A percentile compares a stretch with the other conserved stretches of the same genome.
Conservation (phyloP, 2,113 vertebrate species). For the Elaphurus davidianus region DNA sequence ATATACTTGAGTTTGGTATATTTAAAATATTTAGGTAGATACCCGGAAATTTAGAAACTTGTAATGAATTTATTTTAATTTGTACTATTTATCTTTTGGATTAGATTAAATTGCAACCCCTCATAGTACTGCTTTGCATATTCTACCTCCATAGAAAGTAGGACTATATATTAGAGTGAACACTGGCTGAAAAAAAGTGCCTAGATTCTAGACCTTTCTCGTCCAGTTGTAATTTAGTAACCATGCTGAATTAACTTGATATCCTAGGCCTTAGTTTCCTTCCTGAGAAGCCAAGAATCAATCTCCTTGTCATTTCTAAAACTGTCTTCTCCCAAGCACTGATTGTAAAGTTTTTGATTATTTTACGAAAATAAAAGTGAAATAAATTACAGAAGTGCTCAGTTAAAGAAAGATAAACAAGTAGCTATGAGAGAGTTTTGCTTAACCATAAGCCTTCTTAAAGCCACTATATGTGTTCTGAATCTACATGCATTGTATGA, state of each 20-base stretch:
- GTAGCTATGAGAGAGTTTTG: not conserved
- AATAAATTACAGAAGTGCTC: not conserved
- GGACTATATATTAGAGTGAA: not conserved
- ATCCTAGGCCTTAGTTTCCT: not conserved
- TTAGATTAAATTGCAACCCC: not conserved
- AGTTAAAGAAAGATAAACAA: not conserved
- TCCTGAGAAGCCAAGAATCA: not conserved
- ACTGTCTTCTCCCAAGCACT: not conserved
- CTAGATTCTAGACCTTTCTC: not conserved
- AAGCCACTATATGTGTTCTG: not conserved
- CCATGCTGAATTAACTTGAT: not conserved
- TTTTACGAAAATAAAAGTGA: not conserved
- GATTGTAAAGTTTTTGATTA: not conserved
- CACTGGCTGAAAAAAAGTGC: not conserved
- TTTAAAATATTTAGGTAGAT: not conserved
- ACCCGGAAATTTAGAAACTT: not conserved
- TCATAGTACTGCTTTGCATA: no score
- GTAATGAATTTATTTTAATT: not conserved
- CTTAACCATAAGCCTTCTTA: not conserved
- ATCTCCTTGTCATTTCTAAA: not conserved
- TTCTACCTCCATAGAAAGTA: not conserved
- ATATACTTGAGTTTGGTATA: not conserved
- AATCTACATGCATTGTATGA: not conserved
- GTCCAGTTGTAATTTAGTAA: not conserved
- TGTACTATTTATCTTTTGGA: not conserved